Conservation (phyloP, 2,888 invertebrate species). For the Ophion slaviceki region DNA sequence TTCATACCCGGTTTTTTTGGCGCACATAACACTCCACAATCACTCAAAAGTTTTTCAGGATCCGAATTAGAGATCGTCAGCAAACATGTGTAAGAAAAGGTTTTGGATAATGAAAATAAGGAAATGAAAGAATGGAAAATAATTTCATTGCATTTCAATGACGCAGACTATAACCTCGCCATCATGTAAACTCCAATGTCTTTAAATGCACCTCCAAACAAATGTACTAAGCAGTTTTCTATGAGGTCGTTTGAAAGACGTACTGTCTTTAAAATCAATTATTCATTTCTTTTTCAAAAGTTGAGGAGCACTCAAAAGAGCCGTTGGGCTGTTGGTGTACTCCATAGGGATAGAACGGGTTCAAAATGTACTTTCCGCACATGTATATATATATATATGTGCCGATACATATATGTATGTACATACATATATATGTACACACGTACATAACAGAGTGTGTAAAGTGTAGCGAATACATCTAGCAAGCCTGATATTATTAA, state of each 20-base stretch:
- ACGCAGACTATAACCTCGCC: no score
- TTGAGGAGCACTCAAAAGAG: background rate
- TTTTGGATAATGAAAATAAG: no score
- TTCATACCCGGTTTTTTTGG: no score
- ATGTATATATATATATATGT: background rate
- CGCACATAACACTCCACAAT: no score
- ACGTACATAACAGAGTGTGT: background rate
- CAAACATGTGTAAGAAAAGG: no score
- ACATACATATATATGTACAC: background rate
- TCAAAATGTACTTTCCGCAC: slow-evolving; percentile 4
- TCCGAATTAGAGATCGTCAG: no score
- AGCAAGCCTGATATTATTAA: slow-evolving; percentile 71
- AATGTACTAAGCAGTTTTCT: background rate
- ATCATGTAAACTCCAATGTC: background rate
- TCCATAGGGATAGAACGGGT: background rate
- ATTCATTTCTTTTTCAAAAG: background rate
- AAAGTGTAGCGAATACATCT: slow-evolving; percentile 10
- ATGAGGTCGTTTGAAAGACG: background rate
- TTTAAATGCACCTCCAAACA: background rate
- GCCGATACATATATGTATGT: no score
- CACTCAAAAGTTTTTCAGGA: no score
- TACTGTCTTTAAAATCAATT: background rate
- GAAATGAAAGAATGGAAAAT: no score
- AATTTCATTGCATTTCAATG: no score
- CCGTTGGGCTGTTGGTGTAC: background rate